Evolutionary conservation across 2,113 vertebrate species (phyloP).

Genomic region (Regulus satrapa): DNA sequence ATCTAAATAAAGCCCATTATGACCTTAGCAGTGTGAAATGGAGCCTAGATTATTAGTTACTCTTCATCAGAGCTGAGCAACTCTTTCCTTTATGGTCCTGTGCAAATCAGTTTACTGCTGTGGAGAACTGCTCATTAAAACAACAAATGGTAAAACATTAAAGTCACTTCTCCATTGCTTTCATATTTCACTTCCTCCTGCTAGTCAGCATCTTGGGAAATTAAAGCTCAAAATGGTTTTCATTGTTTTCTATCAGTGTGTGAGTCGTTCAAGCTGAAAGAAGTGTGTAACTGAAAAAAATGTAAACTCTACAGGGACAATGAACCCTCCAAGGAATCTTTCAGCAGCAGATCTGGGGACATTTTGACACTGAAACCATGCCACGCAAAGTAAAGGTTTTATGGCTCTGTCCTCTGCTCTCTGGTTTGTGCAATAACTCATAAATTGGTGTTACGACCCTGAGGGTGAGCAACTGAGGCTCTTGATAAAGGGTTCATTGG

Average conservation of each 20-base stretch:
- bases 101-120: neutral
- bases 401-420: neutral
- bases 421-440: neutral
- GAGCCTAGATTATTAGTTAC: neutral
- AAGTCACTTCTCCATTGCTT: rapidly evolving
- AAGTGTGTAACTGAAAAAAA: too few relatives aligned
- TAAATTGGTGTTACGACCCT: rapidly evolving
- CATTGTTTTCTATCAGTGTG: neutral
- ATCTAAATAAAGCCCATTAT: neutral
- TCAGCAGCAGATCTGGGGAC: neutral
- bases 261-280: neutral
- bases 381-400: neutral
- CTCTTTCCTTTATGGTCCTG: neutral
- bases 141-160: neutral
- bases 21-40: rapidly evolving
- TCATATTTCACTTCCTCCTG: neutral
- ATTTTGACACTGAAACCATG: neutral
- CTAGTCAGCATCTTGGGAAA: neutral
- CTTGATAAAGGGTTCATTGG: neutral
- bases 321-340: neutral
- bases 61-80: neutral
- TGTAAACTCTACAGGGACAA: rapidly evolving
- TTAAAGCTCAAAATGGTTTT: neutral
- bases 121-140: neutral
- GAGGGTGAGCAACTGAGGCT: neutral